Evolutionary conservation across 1,140 invertebrate genomes (phyloP).

Genomic region (Drosophila equinoxialis): DNA sequence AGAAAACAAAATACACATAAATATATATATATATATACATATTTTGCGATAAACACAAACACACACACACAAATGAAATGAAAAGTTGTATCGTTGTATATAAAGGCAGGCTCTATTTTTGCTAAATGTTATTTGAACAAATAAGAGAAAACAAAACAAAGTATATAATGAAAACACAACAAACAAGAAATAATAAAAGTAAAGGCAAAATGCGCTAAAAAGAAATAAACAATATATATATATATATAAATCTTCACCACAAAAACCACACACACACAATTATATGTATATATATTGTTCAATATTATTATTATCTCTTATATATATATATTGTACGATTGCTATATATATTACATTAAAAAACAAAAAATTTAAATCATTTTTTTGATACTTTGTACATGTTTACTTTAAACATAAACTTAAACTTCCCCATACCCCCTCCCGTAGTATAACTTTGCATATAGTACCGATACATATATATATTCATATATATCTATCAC

Average conservation of each 20-base stretch:
- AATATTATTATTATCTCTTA: constrained; percentile 72
- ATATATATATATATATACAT: constrained; percentile 27
- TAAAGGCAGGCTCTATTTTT: constrained; percentile 79
- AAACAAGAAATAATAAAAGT: constrained; percentile 37
- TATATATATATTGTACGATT: constrained; percentile 77
- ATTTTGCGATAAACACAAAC: constrained; percentile 52
- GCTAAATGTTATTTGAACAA: constrained; percentile 81
- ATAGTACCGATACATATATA: constrained; percentile 53
- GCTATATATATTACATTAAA: constrained; percentile 55
- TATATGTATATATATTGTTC: constrained; percentile 64
- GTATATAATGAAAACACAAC: constrained; percentile 25
- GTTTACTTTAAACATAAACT: constrained; percentile 69
- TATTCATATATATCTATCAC: constrained; percentile 23
- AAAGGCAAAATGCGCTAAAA: constrained; percentile 72
- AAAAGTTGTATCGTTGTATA: constrained; percentile 74
- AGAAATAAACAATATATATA: constrained; percentile 48
- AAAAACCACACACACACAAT: constrained; percentile 4
- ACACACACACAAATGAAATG: constrained; percentile 39
- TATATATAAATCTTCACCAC: constrained; percentile 42
- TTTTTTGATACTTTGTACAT: constrained; percentile 80
- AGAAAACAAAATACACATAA: constrained; percentile 62
- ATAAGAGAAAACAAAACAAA: constrained; percentile 63
- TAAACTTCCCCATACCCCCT: constrained; percentile 29
- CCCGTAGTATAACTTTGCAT: constrained; percentile 65
- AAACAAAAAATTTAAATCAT: constrained; percentile 50